phyloP scores from a whole-genome alignment of 2,113 vertebrate species.

The Rhadina sibilatrix region DNA sequence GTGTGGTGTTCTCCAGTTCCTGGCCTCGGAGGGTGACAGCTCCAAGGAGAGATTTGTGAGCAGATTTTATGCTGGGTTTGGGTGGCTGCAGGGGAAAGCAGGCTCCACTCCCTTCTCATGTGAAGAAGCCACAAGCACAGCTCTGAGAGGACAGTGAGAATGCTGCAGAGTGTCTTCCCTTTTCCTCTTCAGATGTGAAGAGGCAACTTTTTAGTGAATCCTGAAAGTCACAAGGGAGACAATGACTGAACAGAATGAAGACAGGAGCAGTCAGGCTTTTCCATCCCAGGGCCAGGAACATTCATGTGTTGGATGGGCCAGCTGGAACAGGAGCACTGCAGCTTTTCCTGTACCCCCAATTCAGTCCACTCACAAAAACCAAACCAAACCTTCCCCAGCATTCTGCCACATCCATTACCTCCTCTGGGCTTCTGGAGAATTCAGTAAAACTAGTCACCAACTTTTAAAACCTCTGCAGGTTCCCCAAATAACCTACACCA shows the following conservation, averaged over 20 bases:
- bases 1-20: rapidly evolving
- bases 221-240: rapidly evolving
- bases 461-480: neutral
- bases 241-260: neutral
- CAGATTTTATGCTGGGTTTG: neutral
- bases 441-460: neutral
- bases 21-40: rapidly evolving
- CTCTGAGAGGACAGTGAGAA: neutral
- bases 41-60: neutral
- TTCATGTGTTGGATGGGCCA: rapidly evolving
- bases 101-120: neutral
- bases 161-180: neutral
- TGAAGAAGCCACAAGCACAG: neutral
- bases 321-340: neutral
- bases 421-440: neutral
- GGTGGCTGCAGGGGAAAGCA: neutral
- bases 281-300: neutral
- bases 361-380: neutral
- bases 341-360: neutral
- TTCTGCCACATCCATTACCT: neutral
- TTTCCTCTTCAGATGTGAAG: neutral
- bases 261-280: neutral
- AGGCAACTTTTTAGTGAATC: neutral
- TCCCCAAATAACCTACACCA: neutral
- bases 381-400: neutral